A percentile compares a stretch with the other conserved stretches of the same genome.
Conservation (phyloP, 2,888 invertebrate species). For the Drosophila testacea region DNA sequence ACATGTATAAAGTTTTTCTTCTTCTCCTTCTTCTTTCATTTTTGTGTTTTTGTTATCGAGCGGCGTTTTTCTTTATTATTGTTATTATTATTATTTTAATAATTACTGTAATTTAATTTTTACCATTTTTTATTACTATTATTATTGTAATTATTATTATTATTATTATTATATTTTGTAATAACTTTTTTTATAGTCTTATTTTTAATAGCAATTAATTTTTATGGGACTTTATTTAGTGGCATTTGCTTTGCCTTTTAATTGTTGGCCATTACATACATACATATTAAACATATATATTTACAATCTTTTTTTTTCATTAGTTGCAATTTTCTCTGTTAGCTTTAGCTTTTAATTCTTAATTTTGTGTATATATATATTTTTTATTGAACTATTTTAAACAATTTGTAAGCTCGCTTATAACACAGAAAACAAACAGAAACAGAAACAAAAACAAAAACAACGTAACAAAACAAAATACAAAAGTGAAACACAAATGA, state of each 20-base stretch:
- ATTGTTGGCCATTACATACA: slow-evolving; percentile 63
- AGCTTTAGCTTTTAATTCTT: slow-evolving; percentile 50
- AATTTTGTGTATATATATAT: slow-evolving; percentile 25
- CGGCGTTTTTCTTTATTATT: slow-evolving; percentile 18
- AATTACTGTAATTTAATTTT: not conserved
- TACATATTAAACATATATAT: slow-evolving; percentile 8
- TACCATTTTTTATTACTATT: slow-evolving; percentile 1
- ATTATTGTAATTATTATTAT: slow-evolving; percentile 23
- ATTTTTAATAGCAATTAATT: slow-evolving; percentile 35
- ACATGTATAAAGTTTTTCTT: slow-evolving; percentile 2
- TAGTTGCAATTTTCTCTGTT: slow-evolving; percentile 56
- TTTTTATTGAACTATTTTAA: slow-evolving; percentile 26
- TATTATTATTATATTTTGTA: slow-evolving; percentile 28
- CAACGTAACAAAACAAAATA: slow-evolving; percentile 7
- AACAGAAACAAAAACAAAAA: slow-evolving; percentile 15
- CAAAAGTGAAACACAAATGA: slow-evolving; percentile 15
- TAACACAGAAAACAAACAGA: slow-evolving; percentile 15
- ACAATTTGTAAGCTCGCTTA: slow-evolving; percentile 32
- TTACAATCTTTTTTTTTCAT: slow-evolving; percentile 31
- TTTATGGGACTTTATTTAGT: slow-evolving; percentile 54
- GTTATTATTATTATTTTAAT: slow-evolving; percentile 15
- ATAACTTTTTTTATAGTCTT: slow-evolving; percentile 28
- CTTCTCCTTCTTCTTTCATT: slow-evolving; percentile 9
- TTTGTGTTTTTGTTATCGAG: slow-evolving; percentile 41
- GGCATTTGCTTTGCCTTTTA: slow-evolving; percentile 35